Base-by-base conservation (phyloP, 2,113 vertebrate genomes). In the Falcunculus frontatus region DNA sequence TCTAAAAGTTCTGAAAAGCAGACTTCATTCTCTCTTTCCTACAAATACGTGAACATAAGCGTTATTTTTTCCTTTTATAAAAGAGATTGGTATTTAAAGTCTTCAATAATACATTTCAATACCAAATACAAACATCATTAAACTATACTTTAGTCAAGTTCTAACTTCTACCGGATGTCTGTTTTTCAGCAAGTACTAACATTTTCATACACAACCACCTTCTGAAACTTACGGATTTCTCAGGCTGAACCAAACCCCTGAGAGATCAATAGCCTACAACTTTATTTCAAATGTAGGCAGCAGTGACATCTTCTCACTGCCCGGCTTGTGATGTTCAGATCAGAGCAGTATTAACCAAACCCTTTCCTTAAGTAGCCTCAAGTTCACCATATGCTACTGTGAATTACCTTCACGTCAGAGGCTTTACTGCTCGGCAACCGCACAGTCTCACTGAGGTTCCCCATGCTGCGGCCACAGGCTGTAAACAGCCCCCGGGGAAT, bases 271-370 rank as follows among this genome's bases (percentile, higher is more conserved):
- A 69, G 59, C 17, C 39, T 32, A 35, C 8, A 33, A 16, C 5
- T 32, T 27, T 9, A 22, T 5, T 27, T 11, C 44, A 2, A 18
- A 69, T 9, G 20, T 27, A 39, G 13, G 8, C 17, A 49, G 26
- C 57, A 73, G 16, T 10, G 33, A 55, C 64, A 68, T 4, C 25
- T 52, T 63, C 35, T 33, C 6, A 1, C 10, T 33, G 33, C 41
- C n/a, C 0, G 0, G 20, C 20, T 47, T n/a, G 30, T 6, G 22
- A 82, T 26, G 27, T 16, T 47, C 70, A 13, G 35, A 56, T 9
- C 18, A 3, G 41, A 79, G 55, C 33, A 10, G 27, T 3, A 41
- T 23, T 47, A 86, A 35, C 30, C 56, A 42, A 50, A 47, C 13
- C 3, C 2, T 19, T 18, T 10, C 49, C 68, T 26, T 62, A n/a